phyloP scores from a whole-genome alignment of 2,113 vertebrate species.

The Gorsachius goisagi region DNA sequence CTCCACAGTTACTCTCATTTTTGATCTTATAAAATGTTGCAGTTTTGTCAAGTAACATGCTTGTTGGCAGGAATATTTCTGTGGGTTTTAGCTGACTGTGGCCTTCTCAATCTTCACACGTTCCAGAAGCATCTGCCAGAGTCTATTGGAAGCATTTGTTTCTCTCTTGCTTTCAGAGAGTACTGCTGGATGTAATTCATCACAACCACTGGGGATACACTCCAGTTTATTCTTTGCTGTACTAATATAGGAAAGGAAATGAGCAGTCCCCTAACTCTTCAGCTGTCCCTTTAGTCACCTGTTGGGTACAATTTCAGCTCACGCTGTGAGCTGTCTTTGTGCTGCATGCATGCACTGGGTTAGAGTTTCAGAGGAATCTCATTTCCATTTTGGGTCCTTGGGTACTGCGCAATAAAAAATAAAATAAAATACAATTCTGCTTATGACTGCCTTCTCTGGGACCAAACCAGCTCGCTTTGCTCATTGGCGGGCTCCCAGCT shows the following conservation, averaged over 20 bases:
- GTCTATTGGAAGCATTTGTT: background rate
- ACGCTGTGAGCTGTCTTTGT: background rate
- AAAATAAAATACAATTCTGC: background rate
- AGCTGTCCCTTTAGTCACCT: constrained; percentile 12
- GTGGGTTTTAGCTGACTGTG: background rate
- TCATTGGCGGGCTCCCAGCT: background rate
- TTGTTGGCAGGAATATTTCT: background rate
- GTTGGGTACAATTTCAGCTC: constrained; percentile 1
- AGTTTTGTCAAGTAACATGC: background rate
- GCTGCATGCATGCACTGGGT: rapidly evolving
- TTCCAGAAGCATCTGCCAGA: background rate
- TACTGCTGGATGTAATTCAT: background rate
- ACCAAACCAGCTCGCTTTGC: background rate
- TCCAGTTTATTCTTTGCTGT: background rate
- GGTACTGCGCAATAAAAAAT: background rate
- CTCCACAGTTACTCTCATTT: background rate
- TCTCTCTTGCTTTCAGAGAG: background rate
- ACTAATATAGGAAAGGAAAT: background rate
- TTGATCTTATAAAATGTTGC: constrained; percentile 5
- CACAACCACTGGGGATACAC: background rate
- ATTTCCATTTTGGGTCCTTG: background rate
- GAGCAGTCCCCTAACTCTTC: background rate
- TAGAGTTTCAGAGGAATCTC: background rate
- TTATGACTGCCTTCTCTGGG: background rate
- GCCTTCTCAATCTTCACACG: background rate